Evolutionary conservation across 2,888 invertebrate species (phyloP).

Genomic region (Furcula furcula): DNA sequence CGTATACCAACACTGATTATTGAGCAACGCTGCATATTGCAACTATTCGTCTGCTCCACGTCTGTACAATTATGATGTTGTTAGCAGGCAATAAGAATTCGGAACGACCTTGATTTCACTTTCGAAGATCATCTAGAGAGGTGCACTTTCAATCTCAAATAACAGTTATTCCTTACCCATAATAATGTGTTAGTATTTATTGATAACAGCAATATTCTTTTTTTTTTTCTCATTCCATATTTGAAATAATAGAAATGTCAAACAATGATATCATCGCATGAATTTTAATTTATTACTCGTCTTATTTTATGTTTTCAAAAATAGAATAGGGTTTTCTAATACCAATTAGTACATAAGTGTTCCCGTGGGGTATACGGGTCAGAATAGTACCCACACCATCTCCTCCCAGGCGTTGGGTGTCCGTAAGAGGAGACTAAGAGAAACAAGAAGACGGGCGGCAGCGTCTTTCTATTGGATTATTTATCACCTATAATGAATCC

Average conservation of each 20-base stretch:
- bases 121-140: conserved; percentile 52
- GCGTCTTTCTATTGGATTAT: no score
- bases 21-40: conserved; percentile 35
- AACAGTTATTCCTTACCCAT: conserved; percentile 5
- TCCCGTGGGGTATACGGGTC: no score
- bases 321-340: conserved; percentile 1
- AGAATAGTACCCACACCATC: no score
- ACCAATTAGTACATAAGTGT: neutral
- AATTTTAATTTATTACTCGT: conserved; percentile 3
- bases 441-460: no score
- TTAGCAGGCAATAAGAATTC: conserved; percentile 19
- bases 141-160: conserved; percentile 36
- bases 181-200: conserved; percentile 14
- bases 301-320: conserved; percentile 8
- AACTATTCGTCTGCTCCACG: conserved; percentile 33
- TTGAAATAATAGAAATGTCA: neutral
- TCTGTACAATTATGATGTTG: conserved; percentile 19
- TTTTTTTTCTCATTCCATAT: neutral
- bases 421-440: no score
- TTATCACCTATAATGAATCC: no score
- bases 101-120: conserved; percentile 53
- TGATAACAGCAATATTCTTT: neutral
- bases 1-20: conserved; percentile 19
- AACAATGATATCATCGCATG: conserved; percentile 16
- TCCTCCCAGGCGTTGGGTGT: no score